A percentile compares a stretch with the other conserved stretches of the same genome.
Evolutionary conservation across 1,140 invertebrate species (phyloP).

Genomic region (Lanistes nyassanus): DNA sequence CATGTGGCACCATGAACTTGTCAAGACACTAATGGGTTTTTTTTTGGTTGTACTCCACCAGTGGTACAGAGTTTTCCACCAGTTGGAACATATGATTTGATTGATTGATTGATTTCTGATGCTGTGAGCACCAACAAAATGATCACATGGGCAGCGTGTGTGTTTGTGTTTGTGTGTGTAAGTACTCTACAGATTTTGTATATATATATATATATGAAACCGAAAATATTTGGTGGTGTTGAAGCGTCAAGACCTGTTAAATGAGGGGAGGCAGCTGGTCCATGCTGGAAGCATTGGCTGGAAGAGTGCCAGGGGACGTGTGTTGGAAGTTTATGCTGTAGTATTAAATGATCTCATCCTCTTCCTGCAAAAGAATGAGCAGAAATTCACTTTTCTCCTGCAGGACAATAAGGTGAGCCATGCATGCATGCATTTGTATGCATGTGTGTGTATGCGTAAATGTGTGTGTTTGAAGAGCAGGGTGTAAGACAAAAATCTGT

Average conservation of each 20-base stretch:
- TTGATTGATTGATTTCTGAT: no score
- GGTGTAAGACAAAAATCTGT: no score
- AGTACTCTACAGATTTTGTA: background rate
- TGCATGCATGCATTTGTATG: background rate
- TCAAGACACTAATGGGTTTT: no score
- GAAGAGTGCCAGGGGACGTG: slow-evolving; percentile 66
- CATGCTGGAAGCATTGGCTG: slow-evolving; percentile 65
- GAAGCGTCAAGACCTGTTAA: slow-evolving; percentile 88
- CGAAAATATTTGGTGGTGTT: slow-evolving; percentile 28
- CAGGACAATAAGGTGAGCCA: slow-evolving; percentile 69
- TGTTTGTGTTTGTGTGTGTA: background rate
- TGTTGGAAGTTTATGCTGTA: slow-evolving; percentile 79
- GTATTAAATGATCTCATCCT: slow-evolving; percentile 91
- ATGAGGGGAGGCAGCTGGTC: slow-evolving; percentile 79
- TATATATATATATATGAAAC: background rate
- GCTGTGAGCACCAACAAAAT: background rate
- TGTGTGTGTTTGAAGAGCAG: background rate
- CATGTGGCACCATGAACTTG: no score
- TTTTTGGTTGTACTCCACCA: no score
- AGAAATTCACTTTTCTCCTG: slow-evolving; percentile 73
- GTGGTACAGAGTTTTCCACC: no score
- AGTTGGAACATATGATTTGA: no score
- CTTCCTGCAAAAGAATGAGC: slow-evolving; percentile 87
- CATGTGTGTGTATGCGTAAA: background rate
- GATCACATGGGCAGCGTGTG: no score